Conservation (phyloP, 2,113 vertebrate species). For the Austrofundulus limnaeus region DNA sequence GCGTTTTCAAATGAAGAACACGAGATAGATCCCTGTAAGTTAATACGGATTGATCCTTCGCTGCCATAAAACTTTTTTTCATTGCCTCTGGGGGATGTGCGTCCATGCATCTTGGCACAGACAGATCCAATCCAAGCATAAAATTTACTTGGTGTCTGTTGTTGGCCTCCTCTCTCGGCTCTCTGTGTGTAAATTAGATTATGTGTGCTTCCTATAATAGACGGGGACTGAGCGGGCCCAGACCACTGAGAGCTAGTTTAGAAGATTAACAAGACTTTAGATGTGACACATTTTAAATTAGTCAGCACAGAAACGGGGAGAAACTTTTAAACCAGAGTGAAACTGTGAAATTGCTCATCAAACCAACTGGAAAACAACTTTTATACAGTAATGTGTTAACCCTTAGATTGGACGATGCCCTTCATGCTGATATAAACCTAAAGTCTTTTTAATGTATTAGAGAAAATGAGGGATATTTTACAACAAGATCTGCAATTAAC, state of each 20-base stretch:
- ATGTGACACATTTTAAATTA: constrained; percentile 70
- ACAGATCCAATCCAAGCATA: constrained; percentile 66
- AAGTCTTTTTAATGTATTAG: constrained; percentile 1
- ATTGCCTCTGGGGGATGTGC: constrained; percentile 48
- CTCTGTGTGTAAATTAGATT: constrained; percentile 60
- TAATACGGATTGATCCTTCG: constrained; percentile 73
- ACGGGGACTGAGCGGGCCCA: constrained; percentile 36
- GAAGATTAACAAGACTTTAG: constrained; percentile 69
- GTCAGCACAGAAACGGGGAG: constrained; percentile 33
- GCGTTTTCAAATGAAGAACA: constrained; percentile 69
- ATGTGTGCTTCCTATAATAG: constrained; percentile 55
- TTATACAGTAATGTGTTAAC: constrained; percentile 24
- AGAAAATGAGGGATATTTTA: not conserved
- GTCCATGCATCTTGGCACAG: constrained; percentile 47
- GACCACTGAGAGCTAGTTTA: constrained; percentile 52
- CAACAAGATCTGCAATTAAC: not conserved
- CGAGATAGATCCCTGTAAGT: constrained; percentile 66
- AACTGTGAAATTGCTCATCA: constrained; percentile 51
- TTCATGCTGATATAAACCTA: not conserved
- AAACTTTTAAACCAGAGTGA: constrained; percentile 54
- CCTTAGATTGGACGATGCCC: not conserved
- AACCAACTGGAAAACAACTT: constrained; percentile 23
- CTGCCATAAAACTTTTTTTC: constrained; percentile 64
- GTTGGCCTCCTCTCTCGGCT: constrained; percentile 49
- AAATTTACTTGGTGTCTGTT: constrained; percentile 64